Evolutionary conservation across 2,888 invertebrate genomes (phyloP).

Genomic region (Tachina lurida): DNA sequence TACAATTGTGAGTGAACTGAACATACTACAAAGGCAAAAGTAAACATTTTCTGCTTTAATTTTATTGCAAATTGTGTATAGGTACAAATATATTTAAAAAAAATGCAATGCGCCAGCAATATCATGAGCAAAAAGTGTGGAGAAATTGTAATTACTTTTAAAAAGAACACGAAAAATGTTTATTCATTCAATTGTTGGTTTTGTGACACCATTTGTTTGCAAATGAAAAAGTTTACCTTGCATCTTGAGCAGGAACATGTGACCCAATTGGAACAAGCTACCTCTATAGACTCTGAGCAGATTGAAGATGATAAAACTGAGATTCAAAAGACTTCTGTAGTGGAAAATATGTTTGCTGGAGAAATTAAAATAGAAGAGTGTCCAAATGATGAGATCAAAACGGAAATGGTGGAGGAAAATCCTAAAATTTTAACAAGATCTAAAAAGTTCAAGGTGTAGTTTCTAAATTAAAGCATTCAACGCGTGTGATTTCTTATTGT

Average conservation of each 20-base stretch:
- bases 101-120: slow-evolving; percentile 34
- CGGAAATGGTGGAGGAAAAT: slow-evolving; percentile 36
- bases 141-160: slow-evolving; percentile 65
- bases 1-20: background rate
- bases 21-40: background rate
- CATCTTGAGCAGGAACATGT: slow-evolving; percentile 70
- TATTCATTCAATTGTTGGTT: slow-evolving; percentile 70
- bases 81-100: background rate
- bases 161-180: slow-evolving; percentile 63
- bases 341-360: background rate
- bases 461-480: background rate
- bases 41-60: slow-evolving; percentile 22
- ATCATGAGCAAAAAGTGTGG: slow-evolving; percentile 65
- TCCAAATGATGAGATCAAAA: slow-evolving; percentile 38
- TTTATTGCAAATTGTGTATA: background rate
- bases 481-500: background rate
- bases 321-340: background rate
- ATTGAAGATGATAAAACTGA: slow-evolving; percentile 20
- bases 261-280: slow-evolving; percentile 38
- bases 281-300: background rate
- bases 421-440: slow-evolving; percentile 1
- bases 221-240: slow-evolving; percentile 71
- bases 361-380: slow-evolving; percentile 61
- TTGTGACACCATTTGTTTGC: slow-evolving; percentile 68
- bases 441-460: slow-evolving; percentile 35